These are phyloP conservation scores for Aphelenchoides bicaudatus DNA, from an alignment of 2,888 invertebrate genomes.

Conservation along the genomic window DNA sequence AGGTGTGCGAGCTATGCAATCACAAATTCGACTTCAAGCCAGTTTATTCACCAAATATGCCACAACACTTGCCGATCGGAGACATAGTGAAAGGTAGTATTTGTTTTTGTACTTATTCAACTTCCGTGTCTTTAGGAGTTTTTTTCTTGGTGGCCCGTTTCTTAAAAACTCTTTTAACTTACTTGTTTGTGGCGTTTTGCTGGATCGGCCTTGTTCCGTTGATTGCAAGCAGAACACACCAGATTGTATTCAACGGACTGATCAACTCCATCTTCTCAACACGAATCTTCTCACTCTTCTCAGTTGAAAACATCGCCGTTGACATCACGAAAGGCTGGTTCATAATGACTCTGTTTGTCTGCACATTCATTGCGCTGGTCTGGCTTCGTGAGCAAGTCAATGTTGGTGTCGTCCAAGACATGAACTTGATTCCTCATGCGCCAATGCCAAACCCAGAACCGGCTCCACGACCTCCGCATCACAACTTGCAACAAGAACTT, in stretches of 20 bases:
- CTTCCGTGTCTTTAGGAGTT: slow-evolving; percentile 32
- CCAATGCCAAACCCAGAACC: slow-evolving; percentile 11
- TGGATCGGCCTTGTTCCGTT: slow-evolving; percentile 95
- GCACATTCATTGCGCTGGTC: slow-evolving; percentile 82
- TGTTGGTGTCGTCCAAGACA: slow-evolving; percentile 33
- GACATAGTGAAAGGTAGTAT: slow-evolving; percentile 83
- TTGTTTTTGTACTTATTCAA: background rate
- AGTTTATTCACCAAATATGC: slow-evolving; percentile 99
- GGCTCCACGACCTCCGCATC: slow-evolving; percentile 1
- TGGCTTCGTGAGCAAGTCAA: slow-evolving; percentile 97
- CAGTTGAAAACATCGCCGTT: slow-evolving; percentile 44
- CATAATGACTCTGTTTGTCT: slow-evolving; percentile 84
- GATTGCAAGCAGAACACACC: slow-evolving; percentile 72
- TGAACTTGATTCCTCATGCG: slow-evolving; percentile 31
- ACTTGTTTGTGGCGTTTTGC: slow-evolving; percentile 89
- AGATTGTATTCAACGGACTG: slow-evolving; percentile 47
- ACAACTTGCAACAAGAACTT: background rate
- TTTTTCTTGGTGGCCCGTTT: slow-evolving; percentile 72
- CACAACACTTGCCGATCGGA: slow-evolving; percentile 84
- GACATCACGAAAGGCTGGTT: slow-evolving; percentile 75
- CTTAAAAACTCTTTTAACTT: slow-evolving; percentile 92
- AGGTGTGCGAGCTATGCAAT: slow-evolving; percentile 89
- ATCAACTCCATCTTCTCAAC: slow-evolving; percentile 32
- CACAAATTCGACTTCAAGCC: slow-evolving; percentile 96
- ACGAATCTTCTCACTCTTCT: slow-evolving; percentile 42